Conservation (phyloP, 2,888 invertebrate genomes). For the Mellilla xanthometata region DNA sequence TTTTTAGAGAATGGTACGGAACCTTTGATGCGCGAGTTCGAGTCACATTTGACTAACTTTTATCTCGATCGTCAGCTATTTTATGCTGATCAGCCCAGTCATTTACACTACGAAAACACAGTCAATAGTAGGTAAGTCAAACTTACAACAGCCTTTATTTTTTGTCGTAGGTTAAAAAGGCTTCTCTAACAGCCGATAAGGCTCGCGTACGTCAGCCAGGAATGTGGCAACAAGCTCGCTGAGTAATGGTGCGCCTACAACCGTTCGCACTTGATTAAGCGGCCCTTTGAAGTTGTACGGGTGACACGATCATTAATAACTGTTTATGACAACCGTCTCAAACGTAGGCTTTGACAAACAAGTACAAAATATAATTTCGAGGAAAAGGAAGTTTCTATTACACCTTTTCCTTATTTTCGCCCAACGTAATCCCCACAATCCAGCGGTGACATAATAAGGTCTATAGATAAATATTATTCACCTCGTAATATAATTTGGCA, state of each 20-base stretch:
- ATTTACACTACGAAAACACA: no score
- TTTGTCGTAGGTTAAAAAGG: constrained; percentile 19
- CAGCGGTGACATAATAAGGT: constrained; percentile 35
- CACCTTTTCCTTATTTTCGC: constrained; percentile 36
- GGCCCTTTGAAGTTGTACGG: constrained; percentile 67
- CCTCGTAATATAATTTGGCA: constrained; percentile 28
- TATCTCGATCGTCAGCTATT: no score
- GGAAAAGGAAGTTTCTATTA: constrained; percentile 25
- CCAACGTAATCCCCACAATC: constrained; percentile 38
- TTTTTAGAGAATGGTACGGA: no score
- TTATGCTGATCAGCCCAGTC: no score
- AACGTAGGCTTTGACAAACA: constrained; percentile 44
- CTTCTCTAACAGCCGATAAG: no score
- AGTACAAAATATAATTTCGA: constrained; percentile 33
- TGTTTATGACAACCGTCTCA: constrained; percentile 66
- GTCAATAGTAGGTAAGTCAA: no score
- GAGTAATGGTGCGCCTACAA: constrained; percentile 67
- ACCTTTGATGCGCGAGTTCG: no score
- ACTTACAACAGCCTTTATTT: no score
- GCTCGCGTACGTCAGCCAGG: constrained; percentile 56
- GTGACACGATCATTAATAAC: constrained; percentile 73
- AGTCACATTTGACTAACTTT: no score
- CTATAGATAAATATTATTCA: constrained; percentile 30
- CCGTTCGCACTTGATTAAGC: constrained; percentile 75
- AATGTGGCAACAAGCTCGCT: constrained; percentile 64